A percentile compares a stretch with the other conserved stretches of the same genome.
These are phyloP conservation scores for Leucophenga montana DNA, from an alignment of 2,888 invertebrate species.

Conservation along the genomic window DNA sequence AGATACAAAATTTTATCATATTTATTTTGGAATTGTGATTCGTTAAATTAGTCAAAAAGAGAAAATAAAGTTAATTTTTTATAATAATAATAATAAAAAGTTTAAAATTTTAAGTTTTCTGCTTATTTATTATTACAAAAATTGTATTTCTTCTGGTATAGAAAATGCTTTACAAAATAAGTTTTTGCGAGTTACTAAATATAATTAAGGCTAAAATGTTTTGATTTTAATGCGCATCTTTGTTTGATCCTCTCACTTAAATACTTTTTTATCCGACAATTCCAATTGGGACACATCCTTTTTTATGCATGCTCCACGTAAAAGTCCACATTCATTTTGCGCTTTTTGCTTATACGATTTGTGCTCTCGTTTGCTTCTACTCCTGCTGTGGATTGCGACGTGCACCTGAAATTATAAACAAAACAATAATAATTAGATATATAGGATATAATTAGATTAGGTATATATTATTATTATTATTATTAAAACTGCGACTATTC, in stretches of 20 bases:
- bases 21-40: conserved; percentile 2
- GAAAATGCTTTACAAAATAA: conserved; percentile 19
- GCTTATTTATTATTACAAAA: not conserved
- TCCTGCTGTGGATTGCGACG: conserved; percentile 48
- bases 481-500: too few species aligned
- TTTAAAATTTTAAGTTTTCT: not conserved
- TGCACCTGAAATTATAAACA: conserved; percentile 36
- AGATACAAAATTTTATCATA: not conserved
- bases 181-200: conserved; percentile 14
- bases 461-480: too few species aligned
- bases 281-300: too few species aligned
- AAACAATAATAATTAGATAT: not conserved
- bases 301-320: not conserved
- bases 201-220: conserved; percentile 41
- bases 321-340: not conserved
- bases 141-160: conserved; percentile 9
- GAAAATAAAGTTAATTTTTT: not conserved
- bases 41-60: not conserved
- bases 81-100: not conserved
- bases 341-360: conserved; percentile 20
- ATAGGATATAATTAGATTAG: not conserved
- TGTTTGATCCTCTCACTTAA: conserved; percentile 22
- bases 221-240: conserved; percentile 10
- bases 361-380: conserved; percentile 26
- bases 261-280: conserved; percentile 28